Evolutionary conservation across 2,888 invertebrate species (phyloP).

Genomic region (Xylota segnis): DNA sequence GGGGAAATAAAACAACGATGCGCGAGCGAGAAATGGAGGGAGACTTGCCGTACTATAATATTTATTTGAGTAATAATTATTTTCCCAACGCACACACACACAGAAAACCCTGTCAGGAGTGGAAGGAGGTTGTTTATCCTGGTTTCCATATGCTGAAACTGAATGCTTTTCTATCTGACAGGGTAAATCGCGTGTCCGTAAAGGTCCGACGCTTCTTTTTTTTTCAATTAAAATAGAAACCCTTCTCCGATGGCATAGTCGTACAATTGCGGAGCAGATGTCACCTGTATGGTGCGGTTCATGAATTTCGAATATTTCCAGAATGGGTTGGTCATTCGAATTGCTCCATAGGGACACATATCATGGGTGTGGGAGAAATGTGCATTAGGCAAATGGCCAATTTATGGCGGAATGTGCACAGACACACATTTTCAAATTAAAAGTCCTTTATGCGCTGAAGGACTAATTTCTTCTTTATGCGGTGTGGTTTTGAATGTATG

Average conservation of each 20-base stretch:
- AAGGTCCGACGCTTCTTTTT: background rate
- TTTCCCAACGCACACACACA: constrained; percentile 9
- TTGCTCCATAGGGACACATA: constrained; percentile 12
- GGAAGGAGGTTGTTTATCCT: background rate
- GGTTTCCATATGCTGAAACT: background rate
- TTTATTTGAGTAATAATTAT: constrained; percentile 46
- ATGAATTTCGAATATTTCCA: constrained; percentile 32
- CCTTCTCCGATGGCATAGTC: constrained; percentile 25
- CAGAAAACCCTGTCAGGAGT: background rate
- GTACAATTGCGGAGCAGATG: constrained; percentile 6
- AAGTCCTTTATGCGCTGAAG: background rate
- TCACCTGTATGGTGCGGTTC: constrained; percentile 8
- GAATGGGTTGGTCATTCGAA: constrained; percentile 28
- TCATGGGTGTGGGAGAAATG: background rate
- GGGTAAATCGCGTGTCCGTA: constrained; percentile 29
- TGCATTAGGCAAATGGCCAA: constrained; percentile 50
- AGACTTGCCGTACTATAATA: constrained; percentile 40
- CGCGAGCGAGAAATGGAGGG: constrained; percentile 13
- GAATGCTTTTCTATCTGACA: background rate
- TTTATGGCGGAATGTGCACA: constrained; percentile 17
- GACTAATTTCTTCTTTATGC: constrained; percentile 4
- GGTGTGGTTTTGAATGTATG: background rate
- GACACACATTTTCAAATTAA: constrained; percentile 24
- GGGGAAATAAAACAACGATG: background rate
- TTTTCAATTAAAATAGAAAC: constrained; percentile 63